phyloP scores from a whole-genome alignment of 2,113 vertebrate species.

The Ptychochromis oligacanthus region DNA sequence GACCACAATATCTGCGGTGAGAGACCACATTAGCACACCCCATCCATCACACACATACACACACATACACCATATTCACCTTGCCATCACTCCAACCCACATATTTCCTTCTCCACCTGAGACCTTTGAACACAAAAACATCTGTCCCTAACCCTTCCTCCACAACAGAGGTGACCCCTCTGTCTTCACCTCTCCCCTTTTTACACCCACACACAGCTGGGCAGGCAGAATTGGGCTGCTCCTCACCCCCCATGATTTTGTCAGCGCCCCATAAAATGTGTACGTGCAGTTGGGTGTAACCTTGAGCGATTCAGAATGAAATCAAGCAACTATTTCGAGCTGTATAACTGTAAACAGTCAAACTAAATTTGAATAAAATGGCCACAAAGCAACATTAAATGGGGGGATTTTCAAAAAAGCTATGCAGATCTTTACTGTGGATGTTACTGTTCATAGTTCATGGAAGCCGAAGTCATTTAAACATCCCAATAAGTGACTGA shows the following conservation, averaged over 20 bases:
- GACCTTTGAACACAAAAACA: slow-evolving; percentile 59
- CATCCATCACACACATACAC: slow-evolving; percentile 68
- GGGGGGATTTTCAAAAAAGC: not conserved
- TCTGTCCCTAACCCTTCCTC: slow-evolving; percentile 67
- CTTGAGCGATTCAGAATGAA: slow-evolving; percentile 42
- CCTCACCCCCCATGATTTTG: slow-evolving; percentile 25
- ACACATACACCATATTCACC: slow-evolving; percentile 42
- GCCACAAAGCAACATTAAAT: slow-evolving; percentile 22
- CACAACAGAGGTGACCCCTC: slow-evolving; percentile 66
- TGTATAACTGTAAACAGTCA: not conserved
- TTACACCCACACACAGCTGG: slow-evolving; percentile 69
- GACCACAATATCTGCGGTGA: slow-evolving; percentile 72
- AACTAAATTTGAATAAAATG: slow-evolving; percentile 4
- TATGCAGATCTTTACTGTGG: not conserved
- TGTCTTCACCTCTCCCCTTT: slow-evolving; percentile 63
- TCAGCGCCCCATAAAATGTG: slow-evolving; percentile 40
- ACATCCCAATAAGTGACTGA: not conserved
- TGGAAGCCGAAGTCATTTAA: not conserved
- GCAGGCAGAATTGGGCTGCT: slow-evolving; percentile 36
- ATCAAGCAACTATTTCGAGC: not conserved
- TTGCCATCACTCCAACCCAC: slow-evolving; percentile 56
- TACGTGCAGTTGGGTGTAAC: slow-evolving; percentile 36
- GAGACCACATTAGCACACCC: slow-evolving; percentile 73
- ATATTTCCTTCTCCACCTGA: slow-evolving; percentile 71
- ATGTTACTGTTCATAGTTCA: not conserved